Base-by-base conservation (phyloP, 1,140 invertebrate species). In the Trissolcus basalis region DNA sequence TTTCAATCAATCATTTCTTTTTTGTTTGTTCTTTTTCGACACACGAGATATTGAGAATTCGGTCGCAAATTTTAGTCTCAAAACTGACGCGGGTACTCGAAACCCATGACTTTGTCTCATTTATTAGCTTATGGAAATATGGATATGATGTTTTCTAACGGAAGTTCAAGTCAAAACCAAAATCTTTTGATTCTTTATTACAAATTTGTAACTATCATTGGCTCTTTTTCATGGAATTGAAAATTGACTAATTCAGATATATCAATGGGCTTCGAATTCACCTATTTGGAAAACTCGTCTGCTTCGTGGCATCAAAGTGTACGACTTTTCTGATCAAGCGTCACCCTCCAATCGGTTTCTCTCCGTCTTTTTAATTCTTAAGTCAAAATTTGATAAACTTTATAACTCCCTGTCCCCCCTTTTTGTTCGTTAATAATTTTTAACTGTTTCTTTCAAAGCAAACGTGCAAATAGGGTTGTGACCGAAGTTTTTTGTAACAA, bases 251-350 rank as follows among this genome's bases (percentile, higher is more conserved):
- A n/a, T n/a, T n/a, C n/a, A n/a, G n/a, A n/a, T n/a, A n/a, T n/a
- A n/a, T 61, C 56, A 67, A 74, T 74, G 64, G 63, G 72, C 58
- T 75, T 75, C 59, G 72, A 74, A 68, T 53, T 15, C 61, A 74
- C 70, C 19, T 45, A 60, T 14, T 33, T 11, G 12, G 63, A 51
- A 68, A 56, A 61, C 4, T 68, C 44, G 63, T 61, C 45, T 45
- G 48, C 12, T 32, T 15, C 12, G 7, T 13, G 8, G 9, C 1
- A 19, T 1, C 1, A 19, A 43, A 36, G 55, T 32, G 36, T 27
- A 67, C 50, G 41, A 67, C 32, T 67, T 48, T 53, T 33, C 41
- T 41, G 36, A 33, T 43, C 6, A 19, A 43, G 35, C 44, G 14
- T 64, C 16, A 5, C 14, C 33, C 48, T 45, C 19, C 4, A 53